phyloP scores from a whole-genome alignment of 2,888 invertebrate genomes.

The Hermaeophaga mercurialis region DNA sequence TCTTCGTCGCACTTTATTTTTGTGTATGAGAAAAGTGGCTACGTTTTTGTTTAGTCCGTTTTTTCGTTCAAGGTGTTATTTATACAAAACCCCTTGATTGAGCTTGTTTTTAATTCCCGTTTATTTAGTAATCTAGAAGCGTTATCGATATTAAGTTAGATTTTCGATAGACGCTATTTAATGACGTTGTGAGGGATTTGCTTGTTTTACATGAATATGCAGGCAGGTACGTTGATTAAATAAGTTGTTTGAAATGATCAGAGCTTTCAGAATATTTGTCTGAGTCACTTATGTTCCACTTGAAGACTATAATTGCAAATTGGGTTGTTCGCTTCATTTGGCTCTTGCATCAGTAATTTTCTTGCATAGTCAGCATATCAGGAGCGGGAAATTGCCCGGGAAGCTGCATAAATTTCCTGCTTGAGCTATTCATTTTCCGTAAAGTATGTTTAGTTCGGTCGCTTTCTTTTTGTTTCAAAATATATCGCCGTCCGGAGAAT shows the following conservation, averaged over 20 bases:
- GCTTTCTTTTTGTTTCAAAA: constrained; percentile 16
- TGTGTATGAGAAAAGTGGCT: constrained; percentile 17
- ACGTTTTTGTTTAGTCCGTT: background rate
- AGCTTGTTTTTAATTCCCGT: too few species aligned
- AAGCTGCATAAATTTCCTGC: constrained; percentile 31
- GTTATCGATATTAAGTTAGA: too few species aligned
- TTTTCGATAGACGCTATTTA: too few species aligned
- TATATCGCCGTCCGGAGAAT: constrained; percentile 14
- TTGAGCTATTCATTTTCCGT: constrained; percentile 25
- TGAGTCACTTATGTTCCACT: constrained; percentile 37
- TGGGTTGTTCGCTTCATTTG: constrained; percentile 36
- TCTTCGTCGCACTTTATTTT: constrained; percentile 16
- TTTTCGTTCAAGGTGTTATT: too few species aligned
- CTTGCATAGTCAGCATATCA: constrained; percentile 32
- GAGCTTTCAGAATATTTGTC: constrained; percentile 32
- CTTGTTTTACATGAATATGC: too few species aligned
- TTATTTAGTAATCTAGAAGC: too few species aligned
- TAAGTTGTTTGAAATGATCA: constrained; percentile 38
- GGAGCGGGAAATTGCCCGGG: constrained; percentile 27
- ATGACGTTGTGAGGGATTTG: too few species aligned
- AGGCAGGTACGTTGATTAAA: constrained; percentile 28
- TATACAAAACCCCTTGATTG: too few species aligned
- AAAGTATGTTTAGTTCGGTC: constrained; percentile 22
- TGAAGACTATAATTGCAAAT: constrained; percentile 36
- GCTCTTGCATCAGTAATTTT: constrained; percentile 31